A percentile compares a stretch with the other conserved stretches of the same genome.
Conservation (phyloP, 1,140 invertebrate genomes). For the Tetramorium simillimum region DNA sequence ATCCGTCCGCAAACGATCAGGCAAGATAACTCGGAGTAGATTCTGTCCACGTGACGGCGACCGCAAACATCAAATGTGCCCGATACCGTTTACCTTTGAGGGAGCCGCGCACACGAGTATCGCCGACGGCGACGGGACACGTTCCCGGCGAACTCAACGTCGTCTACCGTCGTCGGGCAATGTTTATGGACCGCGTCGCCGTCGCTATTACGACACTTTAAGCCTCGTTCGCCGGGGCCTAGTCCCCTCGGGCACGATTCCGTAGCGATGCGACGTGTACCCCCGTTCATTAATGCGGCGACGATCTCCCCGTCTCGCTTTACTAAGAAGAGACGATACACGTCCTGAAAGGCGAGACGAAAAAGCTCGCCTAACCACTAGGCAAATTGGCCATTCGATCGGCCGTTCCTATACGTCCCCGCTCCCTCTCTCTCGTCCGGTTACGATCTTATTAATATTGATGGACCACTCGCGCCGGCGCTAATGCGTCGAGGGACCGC, state of each 20-base stretch:
- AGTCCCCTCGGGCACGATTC: constrained; percentile 55
- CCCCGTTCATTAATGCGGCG: constrained; percentile 64
- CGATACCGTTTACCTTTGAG: constrained; percentile 57
- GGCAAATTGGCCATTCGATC: constrained; percentile 67
- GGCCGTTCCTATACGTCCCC: constrained; percentile 51
- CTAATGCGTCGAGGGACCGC: constrained; percentile 67
- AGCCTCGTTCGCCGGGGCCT: constrained; percentile 5
- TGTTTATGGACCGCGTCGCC: constrained; percentile 58
- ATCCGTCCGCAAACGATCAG: not conserved
- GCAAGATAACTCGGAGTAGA: not conserved
- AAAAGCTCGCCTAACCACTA: constrained; percentile 49
- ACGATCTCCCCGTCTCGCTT: constrained; percentile 34
- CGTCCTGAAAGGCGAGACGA: constrained; percentile 30
- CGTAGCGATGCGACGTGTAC: constrained; percentile 25
- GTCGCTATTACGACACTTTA: constrained; percentile 69
- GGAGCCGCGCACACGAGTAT: constrained; percentile 29
- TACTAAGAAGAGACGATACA: constrained; percentile 27
- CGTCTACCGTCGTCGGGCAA: constrained; percentile 21
- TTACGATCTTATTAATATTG: constrained; percentile 77
- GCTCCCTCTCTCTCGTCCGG: constrained; percentile 35
- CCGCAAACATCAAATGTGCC: constrained; percentile 52
- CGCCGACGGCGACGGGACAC: constrained; percentile 53
- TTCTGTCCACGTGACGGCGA: constrained; percentile 30
- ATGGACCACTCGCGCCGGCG: constrained; percentile 73
- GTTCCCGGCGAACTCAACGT: constrained; percentile 49